phyloP scores from a whole-genome alignment of 1,140 invertebrate genomes.

The Diprion similis region DNA sequence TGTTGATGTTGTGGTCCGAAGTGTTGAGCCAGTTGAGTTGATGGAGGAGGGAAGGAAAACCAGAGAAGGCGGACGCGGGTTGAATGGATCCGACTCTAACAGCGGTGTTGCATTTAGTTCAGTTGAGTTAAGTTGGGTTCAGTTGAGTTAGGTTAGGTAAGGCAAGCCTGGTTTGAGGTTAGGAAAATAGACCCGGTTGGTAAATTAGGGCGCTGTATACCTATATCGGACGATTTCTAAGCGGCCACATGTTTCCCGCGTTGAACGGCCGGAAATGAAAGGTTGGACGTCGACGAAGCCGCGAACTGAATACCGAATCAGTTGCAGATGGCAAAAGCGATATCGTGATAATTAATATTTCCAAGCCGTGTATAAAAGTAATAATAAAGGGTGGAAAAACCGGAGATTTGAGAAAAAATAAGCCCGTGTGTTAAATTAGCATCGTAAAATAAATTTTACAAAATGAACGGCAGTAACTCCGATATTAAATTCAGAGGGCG shows the following conservation, averaged over 20 bases:
- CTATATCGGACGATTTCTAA: neutral
- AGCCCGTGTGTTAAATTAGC: too few relatives aligned
- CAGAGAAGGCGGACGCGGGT: neutral
- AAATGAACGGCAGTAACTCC: too few relatives aligned
- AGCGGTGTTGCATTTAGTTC: neutral
- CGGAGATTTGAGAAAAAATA: too few relatives aligned
- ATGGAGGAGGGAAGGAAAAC: neutral
- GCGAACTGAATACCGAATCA: too few relatives aligned
- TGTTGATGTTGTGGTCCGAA: neutral
- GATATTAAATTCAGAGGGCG: too few relatives aligned
- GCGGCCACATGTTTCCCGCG: constrained; percentile 1
- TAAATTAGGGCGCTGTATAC: neutral
- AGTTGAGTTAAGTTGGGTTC: neutral
- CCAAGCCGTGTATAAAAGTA: too few relatives aligned
- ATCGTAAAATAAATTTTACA: too few relatives aligned
- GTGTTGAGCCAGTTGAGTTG: neutral
- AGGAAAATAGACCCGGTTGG: neutral
- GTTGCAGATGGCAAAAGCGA: too few relatives aligned
- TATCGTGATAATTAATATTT: too few relatives aligned
- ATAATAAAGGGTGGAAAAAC: too few relatives aligned
- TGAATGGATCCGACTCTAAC: neutral
- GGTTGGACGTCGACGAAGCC: neutral
- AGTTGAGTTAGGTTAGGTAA: neutral
- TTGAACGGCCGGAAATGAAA: neutral
- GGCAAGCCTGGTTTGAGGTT: neutral